Percentiles rank a stretch among this genome's conserved stretches.
Conservation (phyloP, 2,888 invertebrate genomes). For the Leptura quadrifasciata region DNA sequence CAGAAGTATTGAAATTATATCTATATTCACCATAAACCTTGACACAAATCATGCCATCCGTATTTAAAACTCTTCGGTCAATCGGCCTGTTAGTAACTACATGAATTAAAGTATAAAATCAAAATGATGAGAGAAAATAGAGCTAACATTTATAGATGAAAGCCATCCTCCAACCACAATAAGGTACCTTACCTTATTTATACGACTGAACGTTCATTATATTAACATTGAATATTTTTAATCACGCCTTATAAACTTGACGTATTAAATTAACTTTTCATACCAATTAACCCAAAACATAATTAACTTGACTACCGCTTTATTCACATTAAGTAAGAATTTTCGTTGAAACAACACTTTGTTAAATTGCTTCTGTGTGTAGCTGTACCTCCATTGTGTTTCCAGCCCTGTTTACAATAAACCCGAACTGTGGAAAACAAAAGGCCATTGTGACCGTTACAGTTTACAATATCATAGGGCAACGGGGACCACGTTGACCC, state of each 20-base stretch:
- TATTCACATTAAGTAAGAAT: conserved; percentile 41
- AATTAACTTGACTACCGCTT: conserved; percentile 33
- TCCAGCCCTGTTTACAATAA: conserved; percentile 68
- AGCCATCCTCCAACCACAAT: background rate
- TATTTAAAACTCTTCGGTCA: too few species aligned
- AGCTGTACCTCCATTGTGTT: conserved; percentile 65
- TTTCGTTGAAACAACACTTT: conserved; percentile 51
- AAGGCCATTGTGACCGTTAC: conserved; percentile 70
- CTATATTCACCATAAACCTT: too few species aligned
- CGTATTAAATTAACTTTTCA: conserved; percentile 11
- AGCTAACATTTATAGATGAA: background rate
- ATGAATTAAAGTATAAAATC: too few species aligned
- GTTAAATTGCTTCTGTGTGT: conserved; percentile 62
- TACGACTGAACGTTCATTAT: background rate
- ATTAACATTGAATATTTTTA: background rate
- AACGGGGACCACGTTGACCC: conserved; percentile 66
- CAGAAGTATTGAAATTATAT: too few species aligned
- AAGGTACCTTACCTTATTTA: background rate
- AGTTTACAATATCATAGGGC: conserved; percentile 69
- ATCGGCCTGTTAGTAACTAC: too few species aligned
- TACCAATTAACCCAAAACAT: conserved; percentile 20
- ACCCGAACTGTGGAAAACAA: conserved; percentile 70
- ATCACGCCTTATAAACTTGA: background rate
- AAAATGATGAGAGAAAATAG: too few species aligned
- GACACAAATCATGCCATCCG: too few species aligned